Percentiles rank a stretch among this genome's conserved stretches.
Conservation (phyloP, 1,140 invertebrate species). For the Marisa cornuarietis region DNA sequence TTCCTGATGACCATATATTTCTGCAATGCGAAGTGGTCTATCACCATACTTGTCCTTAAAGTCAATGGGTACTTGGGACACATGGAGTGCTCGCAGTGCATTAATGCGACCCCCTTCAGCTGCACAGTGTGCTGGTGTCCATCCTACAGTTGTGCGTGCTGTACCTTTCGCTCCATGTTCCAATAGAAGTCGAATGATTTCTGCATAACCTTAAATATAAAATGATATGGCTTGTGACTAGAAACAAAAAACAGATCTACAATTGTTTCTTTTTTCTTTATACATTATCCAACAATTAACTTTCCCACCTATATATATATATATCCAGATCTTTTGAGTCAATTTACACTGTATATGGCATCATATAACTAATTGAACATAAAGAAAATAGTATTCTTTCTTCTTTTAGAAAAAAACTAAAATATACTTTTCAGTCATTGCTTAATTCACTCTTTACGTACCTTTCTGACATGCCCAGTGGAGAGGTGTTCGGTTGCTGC, state of each 20-base stretch:
- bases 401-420: not conserved
- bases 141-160: slow-evolving; percentile 48
- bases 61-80: slow-evolving; percentile 47
- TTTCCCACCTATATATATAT: no score
- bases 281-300: no score
- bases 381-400: no score
- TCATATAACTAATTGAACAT: no score
- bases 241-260: no score
- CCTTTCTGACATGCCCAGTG: slow-evolving; percentile 64
- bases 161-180: slow-evolving; percentile 56
- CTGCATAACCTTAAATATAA: slow-evolving; percentile 54
- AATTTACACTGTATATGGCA: no score
- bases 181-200: slow-evolving; percentile 57
- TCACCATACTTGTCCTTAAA: slow-evolving; percentile 56
- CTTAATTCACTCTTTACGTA: slow-evolving; percentile 26
- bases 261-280: no score
- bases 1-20: slow-evolving; percentile 55
- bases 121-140: slow-evolving; percentile 64
- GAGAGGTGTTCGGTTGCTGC: slow-evolving; percentile 53
- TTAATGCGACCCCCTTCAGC: slow-evolving; percentile 57
- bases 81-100: slow-evolving; percentile 52
- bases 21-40: slow-evolving; percentile 50
- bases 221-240: not conserved
- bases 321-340: no score
- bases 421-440: not conserved